phyloP scores from a whole-genome alignment of 2,888 invertebrate species.

The Aleiodes testaceus region DNA sequence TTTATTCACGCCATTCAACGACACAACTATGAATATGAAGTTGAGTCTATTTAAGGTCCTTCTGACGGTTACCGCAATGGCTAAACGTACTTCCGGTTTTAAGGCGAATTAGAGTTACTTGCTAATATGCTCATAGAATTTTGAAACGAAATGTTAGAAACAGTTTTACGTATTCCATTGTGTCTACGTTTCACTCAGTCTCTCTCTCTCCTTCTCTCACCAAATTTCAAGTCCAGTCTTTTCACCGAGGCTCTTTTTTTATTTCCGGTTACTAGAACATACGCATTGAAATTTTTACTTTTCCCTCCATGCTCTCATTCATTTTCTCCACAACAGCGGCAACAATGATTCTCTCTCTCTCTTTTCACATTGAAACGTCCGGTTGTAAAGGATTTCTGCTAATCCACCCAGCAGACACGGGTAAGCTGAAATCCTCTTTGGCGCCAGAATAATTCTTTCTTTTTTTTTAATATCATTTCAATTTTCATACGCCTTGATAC shows the following conservation, averaged over 20 bases:
- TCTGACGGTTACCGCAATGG: constrained; percentile 19
- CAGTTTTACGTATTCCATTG: constrained; percentile 15
- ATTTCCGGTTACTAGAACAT: constrained; percentile 14
- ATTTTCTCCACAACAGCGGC: not conserved
- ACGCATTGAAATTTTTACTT: no score
- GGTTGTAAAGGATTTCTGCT: constrained; percentile 18
- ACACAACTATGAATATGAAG: constrained; percentile 5
- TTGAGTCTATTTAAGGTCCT: constrained; percentile 41
- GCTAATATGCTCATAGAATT: constrained; percentile 24
- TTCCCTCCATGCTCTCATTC: not conserved
- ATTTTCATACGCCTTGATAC: constrained; percentile 6
- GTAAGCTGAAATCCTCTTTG: constrained; percentile 21
- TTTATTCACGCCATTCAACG: constrained; percentile 36
- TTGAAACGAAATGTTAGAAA: constrained; percentile 13
- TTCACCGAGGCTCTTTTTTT: not conserved
- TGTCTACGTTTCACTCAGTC: not conserved
- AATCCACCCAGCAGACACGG: constrained; percentile 14
- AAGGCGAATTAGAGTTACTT: constrained; percentile 8
- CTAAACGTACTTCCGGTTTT: constrained; percentile 37
- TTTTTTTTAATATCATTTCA: not conserved
- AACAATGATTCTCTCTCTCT: not conserved
- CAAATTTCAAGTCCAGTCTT: not conserved
- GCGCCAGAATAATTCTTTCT: not conserved
- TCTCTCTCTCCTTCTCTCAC: not conserved
- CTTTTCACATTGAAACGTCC: constrained; percentile 15